Percentiles rank a stretch among this genome's conserved stretches.
Evolutionary conservation across 2,888 invertebrate genomes (phyloP).

Genomic region (Cosmia pyralina): DNA sequence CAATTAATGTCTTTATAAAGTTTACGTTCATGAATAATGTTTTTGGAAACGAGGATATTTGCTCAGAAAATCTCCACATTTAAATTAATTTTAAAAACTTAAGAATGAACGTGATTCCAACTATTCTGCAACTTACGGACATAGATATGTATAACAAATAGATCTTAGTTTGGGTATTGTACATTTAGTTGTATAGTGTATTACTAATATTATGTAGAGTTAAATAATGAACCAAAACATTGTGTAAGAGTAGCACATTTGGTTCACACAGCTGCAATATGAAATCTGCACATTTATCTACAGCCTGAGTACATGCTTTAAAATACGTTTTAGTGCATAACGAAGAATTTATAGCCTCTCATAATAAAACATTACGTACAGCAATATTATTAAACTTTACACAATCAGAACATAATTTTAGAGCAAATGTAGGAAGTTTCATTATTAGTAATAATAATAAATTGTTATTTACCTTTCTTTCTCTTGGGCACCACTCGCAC

Average conservation of each 20-base stretch:
- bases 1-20: background rate
- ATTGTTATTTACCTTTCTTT: constrained; percentile 87
- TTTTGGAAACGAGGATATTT: background rate
- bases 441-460: constrained; percentile 16
- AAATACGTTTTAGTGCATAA: constrained; percentile 60
- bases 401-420: constrained; percentile 28
- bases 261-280: constrained; percentile 49
- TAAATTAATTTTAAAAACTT: background rate
- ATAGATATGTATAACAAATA: background rate
- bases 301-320: constrained; percentile 39
- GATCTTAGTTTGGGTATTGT: background rate
- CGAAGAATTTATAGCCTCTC: constrained; percentile 46
- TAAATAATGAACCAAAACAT: constrained; percentile 62
- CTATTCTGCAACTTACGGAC: background rate
- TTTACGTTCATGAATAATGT: background rate
- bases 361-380: constrained; percentile 34
- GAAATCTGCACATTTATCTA: constrained; percentile 57
- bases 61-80: background rate
- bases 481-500: constrained; percentile 90
- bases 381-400: constrained; percentile 40
- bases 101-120: background rate
- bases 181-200: background rate
- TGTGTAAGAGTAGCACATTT: constrained; percentile 61
- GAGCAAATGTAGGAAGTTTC: constrained; percentile 2
- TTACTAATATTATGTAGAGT: constrained; percentile 27